These are phyloP conservation scores for Xerus inauris DNA, from an alignment of 2,113 vertebrate genomes.

Conservation along the genomic window DNA sequence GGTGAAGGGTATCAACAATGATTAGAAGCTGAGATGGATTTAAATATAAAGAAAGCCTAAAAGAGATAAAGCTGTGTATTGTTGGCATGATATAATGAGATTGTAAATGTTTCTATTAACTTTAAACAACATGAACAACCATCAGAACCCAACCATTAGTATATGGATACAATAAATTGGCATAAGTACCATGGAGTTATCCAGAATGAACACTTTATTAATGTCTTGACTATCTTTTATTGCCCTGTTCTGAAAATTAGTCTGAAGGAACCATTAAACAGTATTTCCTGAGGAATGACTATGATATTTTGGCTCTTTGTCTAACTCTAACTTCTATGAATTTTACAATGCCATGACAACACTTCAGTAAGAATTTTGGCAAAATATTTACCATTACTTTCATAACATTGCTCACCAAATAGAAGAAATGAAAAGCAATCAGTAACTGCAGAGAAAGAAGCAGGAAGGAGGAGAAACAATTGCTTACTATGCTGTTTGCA, in stretches of 20 bases:
- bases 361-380: slow-evolving; percentile 71
- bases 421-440: slow-evolving; percentile 58
- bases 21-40: slow-evolving; percentile 6
- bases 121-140: slow-evolving; percentile 20
- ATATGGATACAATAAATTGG: neutral
- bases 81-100: neutral
- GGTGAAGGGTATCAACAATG: neutral
- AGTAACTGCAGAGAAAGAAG: slow-evolving; percentile 35
- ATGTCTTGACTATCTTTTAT: neutral
- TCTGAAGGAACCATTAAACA: slow-evolving; percentile 25
- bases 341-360: slow-evolving; percentile 73
- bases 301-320: slow-evolving; percentile 60
- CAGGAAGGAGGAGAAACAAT: slow-evolving; percentile 46
- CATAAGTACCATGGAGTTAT: neutral
- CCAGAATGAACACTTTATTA: slow-evolving; percentile 29
- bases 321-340: slow-evolving; percentile 73
- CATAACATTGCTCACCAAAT: slow-evolving; percentile 49
- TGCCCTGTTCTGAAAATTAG: slow-evolving; percentile 37
- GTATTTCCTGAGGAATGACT: slow-evolving; percentile 64
- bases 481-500: slow-evolving; percentile 32
- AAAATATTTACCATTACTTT: slow-evolving; percentile 70
- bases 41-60: slow-evolving; percentile 27
- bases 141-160: neutral
- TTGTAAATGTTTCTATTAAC: neutral
- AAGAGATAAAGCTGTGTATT: neutral